Percentiles rank a stretch among this genome's conserved stretches.
phyloP scores from a whole-genome alignment of 2,888 invertebrate genomes.

The Ctenicera cuprea region DNA sequence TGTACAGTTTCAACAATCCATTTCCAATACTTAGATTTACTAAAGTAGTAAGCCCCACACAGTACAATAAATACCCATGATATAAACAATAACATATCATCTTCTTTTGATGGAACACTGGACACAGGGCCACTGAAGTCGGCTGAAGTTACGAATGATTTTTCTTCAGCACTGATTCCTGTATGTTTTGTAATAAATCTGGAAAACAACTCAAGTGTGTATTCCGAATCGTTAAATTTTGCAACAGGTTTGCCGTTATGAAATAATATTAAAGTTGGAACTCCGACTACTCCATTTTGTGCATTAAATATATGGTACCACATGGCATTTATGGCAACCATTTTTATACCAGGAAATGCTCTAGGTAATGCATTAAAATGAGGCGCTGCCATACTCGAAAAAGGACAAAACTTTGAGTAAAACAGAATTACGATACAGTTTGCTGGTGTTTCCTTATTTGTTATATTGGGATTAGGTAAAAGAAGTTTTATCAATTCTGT shows the following conservation, averaged over 20 bases:
- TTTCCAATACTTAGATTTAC: constrained; percentile 85
- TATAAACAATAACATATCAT: constrained; percentile 87
- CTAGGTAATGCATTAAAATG: constrained; percentile 93
- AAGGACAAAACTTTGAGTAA: constrained; percentile 92
- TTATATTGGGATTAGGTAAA: constrained; percentile 79
- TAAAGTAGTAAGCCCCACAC: constrained; percentile 84
- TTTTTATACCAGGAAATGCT: constrained; percentile 89
- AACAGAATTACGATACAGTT: constrained; percentile 89
- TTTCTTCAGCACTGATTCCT: constrained; percentile 78
- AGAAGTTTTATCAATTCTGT: constrained; percentile 81
- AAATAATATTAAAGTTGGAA: constrained; percentile 91
- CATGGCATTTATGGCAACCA: constrained; percentile 93
- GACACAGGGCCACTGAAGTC: constrained; percentile 89
- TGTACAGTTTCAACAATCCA: constrained; percentile 89
- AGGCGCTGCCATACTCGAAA: constrained; percentile 92
- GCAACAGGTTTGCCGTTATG: constrained; percentile 91
- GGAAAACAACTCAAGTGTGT: constrained; percentile 86
- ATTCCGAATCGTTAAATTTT: constrained; percentile 88
- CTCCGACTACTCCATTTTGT: constrained; percentile 92
- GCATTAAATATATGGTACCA: constrained; percentile 90
- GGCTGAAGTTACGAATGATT: constrained; percentile 82
- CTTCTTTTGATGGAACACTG: constrained; percentile 83
- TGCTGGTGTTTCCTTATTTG: constrained; percentile 77
- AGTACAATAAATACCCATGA: constrained; percentile 90
- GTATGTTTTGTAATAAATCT: constrained; percentile 87